Evolutionary conservation across 2,888 invertebrate genomes (phyloP).

Genomic region (Papilio elwesi): DNA sequence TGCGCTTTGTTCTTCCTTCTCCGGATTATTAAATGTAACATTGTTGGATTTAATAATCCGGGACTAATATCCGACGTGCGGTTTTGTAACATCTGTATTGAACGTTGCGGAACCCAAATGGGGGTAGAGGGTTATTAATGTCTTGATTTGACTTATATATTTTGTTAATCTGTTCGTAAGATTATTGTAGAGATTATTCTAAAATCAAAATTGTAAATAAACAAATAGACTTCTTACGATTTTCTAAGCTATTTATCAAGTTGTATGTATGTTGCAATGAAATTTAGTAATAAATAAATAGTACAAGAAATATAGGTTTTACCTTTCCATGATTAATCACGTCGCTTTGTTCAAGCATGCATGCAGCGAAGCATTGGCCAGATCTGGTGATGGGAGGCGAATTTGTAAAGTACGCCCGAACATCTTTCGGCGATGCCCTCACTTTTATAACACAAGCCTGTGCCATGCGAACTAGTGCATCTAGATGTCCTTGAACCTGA

Average conservation of each 20-base stretch:
- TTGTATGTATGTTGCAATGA: no score
- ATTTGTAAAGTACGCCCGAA: slow-evolving; percentile 77
- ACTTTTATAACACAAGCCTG: slow-evolving; percentile 79
- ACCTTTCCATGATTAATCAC: slow-evolving; percentile 78
- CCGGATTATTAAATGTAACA: slow-evolving; percentile 15
- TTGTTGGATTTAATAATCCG: slow-evolving; percentile 10
- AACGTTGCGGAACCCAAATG: not conserved
- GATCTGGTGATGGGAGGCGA: slow-evolving; percentile 73
- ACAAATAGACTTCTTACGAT: no score
- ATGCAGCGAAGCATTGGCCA: slow-evolving; percentile 78
- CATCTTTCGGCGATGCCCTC: slow-evolving; percentile 75
- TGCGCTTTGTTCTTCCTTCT: not conserved
- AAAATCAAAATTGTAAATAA: not conserved
- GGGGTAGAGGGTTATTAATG: slow-evolving; percentile 5
- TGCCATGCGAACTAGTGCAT: slow-evolving; percentile 73
- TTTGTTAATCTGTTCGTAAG: not conserved
- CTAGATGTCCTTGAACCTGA: slow-evolving; percentile 76
- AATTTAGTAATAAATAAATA: not conserved
- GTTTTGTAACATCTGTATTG: slow-evolving; percentile 8
- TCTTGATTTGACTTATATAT: not conserved
- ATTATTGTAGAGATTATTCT: not conserved
- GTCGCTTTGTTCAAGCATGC: slow-evolving; percentile 80
- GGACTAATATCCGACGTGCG: slow-evolving; percentile 4
- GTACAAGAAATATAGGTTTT: slow-evolving; percentile 24
- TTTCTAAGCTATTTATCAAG: no score